Percentiles rank a stretch among this genome's conserved stretches.
These are phyloP conservation scores for Corydoras sp. DNA, from an alignment of 2,113 vertebrate genomes.

Conservation along the genomic window DNA sequence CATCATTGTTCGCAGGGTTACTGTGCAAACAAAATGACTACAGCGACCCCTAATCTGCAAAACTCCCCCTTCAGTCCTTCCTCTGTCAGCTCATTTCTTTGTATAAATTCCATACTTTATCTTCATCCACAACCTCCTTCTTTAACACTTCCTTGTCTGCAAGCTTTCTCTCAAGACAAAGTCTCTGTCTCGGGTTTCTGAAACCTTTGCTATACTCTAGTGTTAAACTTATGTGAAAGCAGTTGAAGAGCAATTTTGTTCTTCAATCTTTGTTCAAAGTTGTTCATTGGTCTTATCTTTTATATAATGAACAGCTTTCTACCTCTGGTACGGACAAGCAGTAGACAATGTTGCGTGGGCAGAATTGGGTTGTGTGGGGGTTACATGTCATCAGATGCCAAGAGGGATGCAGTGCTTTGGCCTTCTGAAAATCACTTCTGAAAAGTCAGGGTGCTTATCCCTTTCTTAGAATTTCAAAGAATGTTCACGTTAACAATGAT, in stretches of 20 bases:
- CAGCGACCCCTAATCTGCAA: conserved; percentile 36
- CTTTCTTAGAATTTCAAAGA: conserved; percentile 24
- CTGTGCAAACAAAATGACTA: conserved; percentile 41
- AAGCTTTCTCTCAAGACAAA: conserved; percentile 19
- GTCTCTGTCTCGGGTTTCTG: background rate
- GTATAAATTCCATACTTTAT: conserved; percentile 27
- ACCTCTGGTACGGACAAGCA: conserved; percentile 16
- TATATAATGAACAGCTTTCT: conserved; percentile 27
- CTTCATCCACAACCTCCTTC: conserved; percentile 29
- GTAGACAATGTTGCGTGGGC: background rate
- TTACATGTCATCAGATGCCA: conserved; percentile 4
- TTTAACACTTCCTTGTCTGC: conserved; percentile 28
- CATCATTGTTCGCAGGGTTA: conserved; percentile 37
- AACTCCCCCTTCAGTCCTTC: conserved; percentile 38
- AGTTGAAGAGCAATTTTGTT: conserved; percentile 17
- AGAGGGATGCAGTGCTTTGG: conserved; percentile 3
- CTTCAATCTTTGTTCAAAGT: background rate
- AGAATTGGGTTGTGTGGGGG: conserved; percentile 14
- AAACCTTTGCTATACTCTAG: too few species aligned
- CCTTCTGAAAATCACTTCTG: background rate
- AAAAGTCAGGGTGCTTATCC: conserved; percentile 6
- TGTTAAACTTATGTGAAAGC: too few species aligned
- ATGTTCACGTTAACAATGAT: conserved; percentile 2
- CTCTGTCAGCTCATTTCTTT: conserved; percentile 21
- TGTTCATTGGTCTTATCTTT: conserved; percentile 32